Base-by-base conservation (phyloP, 2,888 invertebrate genomes). In the Agrotis clavis region DNA sequence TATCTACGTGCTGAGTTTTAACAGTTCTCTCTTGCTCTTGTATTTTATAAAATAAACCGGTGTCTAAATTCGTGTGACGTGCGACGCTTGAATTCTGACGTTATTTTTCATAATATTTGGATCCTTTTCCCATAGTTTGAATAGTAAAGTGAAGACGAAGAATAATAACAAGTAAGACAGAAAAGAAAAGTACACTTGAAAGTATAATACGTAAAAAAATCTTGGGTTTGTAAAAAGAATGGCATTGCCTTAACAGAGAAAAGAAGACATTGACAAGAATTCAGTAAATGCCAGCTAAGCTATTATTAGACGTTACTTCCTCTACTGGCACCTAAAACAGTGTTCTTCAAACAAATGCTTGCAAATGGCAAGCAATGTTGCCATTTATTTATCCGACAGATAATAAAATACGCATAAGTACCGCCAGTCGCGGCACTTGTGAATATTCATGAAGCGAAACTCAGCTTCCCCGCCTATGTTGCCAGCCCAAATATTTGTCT, bases 391-490 rank as follows among this genome's bases (percentile, higher is more conserved):
- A 77, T 74, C 63, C 30, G 66, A 57, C 79, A 71, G 68, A 77
- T 79, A 81, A 85, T 85, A 77, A 81, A 83, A 82, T 64, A 69
- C 67, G 71, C 68, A 64, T 67, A 81, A 74, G 77, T 64, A 53
- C 77, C 59, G 53, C 66, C 61, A n/a, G 60, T 54, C 71, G 81
- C 48, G 69, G 53, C 71, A 65, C 74, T 76, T 61, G 69, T 86
- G 85, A 82, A 86, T 86, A 86, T 86, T 86, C 87, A 86, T 86
- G 74, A 81, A 69, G 50, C 48, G 47, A 66, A 51, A 65, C 69
- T 83, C 81, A 80, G 83, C 84, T 83, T 65, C 56, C 53, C 59
- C 73, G 67, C 69, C 84, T 51, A 81, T 73, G 75, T 77, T 81
- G 77, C 85, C 77, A 78, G 25, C 69, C 35, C 75, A 79, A 86